Evolutionary conservation across 2,113 vertebrate genomes (phyloP), one percentile per base, ranked within the genome.

Genomic region (Limnothrissa miodon): DNA sequence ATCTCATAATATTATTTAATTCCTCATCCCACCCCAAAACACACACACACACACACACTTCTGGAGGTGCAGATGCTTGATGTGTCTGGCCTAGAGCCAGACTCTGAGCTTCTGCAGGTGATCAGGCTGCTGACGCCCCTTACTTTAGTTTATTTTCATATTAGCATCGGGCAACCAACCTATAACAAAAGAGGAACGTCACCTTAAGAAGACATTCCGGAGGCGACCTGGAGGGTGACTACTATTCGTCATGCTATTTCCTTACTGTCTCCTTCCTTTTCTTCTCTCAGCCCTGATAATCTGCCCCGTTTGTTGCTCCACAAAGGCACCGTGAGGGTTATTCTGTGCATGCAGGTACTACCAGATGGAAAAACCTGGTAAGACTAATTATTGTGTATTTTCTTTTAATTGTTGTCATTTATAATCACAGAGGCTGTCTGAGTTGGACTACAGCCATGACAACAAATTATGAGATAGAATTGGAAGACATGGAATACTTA

Each of bases 371-470:
- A 96, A 95, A 95, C 94, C 94, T 95, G 94, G 95, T 96, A 95
- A 96, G 96, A 96, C 95, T 96, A 96, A 96, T 96, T 96, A 96
- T 96, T 96, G 94, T 96, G 94, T 95, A 95, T 96, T 95, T 95
- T 93, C 93, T 91, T 95, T 96, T 96, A 96, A 96, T 96, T 96
- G 95, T 96, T 96, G 95, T 96, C 95, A 96, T 96, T 96, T 96
- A 96, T 96, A 95, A 96, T 91, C 83, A 89, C 90, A 92, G 94
- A 96, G 92, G 93, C 92, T 95, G 92, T 91, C 89, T 93, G 92
- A 90, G 91, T 91, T 45, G 48, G 84, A 87, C 79, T 80, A 36
- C 62, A 79, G 86, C 83, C 83, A 87, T 45, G n/a, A 85, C 78
- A 36, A 39, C 66, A 74, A 74, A 74, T 33, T 74, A 74, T 36